phyloP scores from a whole-genome alignment of 2,113 vertebrate genomes.

The Hyaena hyaena region DNA sequence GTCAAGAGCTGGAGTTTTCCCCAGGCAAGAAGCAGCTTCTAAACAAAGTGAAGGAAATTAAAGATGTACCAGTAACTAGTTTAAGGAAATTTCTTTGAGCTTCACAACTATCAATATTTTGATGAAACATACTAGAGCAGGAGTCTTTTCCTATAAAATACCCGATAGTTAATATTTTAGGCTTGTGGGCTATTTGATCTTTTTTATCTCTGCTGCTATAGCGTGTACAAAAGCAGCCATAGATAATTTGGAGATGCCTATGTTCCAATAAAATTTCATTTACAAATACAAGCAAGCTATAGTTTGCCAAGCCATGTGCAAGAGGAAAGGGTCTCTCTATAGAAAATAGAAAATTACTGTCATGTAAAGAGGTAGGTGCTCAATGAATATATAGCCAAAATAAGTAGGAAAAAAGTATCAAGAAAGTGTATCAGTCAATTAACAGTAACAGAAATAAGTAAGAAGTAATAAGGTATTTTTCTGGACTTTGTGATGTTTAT shows the following conservation, averaged over 20 bases:
- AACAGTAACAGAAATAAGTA: neutral
- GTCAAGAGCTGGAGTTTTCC: neutral
- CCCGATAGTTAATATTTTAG: neutral
- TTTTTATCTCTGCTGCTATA: neutral
- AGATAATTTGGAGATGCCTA: neutral
- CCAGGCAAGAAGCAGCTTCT: neutral
- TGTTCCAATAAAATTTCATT: neutral
- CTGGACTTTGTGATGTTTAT: conserved; percentile 6
- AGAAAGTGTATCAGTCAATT: neutral
- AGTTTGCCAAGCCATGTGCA: neutral
- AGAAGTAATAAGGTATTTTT: neutral
- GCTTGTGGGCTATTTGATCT: neutral
- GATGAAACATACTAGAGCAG: neutral
- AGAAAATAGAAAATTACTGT: neutral
- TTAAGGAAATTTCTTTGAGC: neutral
- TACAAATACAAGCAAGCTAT: neutral
- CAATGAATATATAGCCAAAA: neutral
- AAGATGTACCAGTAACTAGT: neutral
- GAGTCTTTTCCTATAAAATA: neutral
- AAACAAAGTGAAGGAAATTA: conserved; percentile 12
- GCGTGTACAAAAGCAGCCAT: neutral
- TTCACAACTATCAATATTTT: neutral
- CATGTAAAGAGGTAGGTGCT: neutral
- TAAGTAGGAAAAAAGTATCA: neutral
- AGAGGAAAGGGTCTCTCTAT: neutral